Conservation (phyloP, 2,888 invertebrate species). For the Tetheella fluctuosa region DNA sequence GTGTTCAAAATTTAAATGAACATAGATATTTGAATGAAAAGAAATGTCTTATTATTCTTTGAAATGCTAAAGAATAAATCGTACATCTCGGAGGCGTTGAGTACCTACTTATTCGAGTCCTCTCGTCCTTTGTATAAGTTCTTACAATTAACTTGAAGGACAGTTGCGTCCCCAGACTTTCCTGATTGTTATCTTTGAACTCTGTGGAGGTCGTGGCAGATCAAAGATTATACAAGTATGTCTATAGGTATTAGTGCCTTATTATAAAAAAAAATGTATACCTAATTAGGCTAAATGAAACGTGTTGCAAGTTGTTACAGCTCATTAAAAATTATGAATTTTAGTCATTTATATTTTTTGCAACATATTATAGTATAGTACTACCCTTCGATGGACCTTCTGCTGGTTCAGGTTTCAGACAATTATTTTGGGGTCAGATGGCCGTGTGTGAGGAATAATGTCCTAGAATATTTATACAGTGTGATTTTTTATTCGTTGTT, state of each 20-base stretch:
- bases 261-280: too few relatives aligned
- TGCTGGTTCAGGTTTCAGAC: too few relatives aligned
- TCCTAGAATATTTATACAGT: too few relatives aligned
- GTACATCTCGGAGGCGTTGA: conserved; percentile 43
- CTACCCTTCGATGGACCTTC: too few relatives aligned
- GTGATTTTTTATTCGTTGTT: too few relatives aligned
- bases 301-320: too few relatives aligned
- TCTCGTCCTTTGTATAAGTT: conserved; percentile 50
- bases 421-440: too few relatives aligned
- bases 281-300: too few relatives aligned
- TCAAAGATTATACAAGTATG: conserved; percentile 40
- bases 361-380: too few relatives aligned
- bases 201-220: conserved; percentile 46
- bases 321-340: too few relatives aligned
- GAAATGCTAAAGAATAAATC: conserved; percentile 43
- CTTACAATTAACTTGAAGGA: conserved; percentile 59
- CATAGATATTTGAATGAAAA: conserved; percentile 42
- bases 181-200: conserved; percentile 53
- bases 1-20: conserved; percentile 33
- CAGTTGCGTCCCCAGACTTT: conserved; percentile 43
- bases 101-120: conserved; percentile 46
- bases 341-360: too few relatives aligned
- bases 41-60: conserved; percentile 35
- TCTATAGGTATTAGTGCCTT: background rate
- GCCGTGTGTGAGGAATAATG: too few relatives aligned